phyloP scores from a whole-genome alignment of 2,888 invertebrate genomes.

The Fissipunctia ypsillon region DNA sequence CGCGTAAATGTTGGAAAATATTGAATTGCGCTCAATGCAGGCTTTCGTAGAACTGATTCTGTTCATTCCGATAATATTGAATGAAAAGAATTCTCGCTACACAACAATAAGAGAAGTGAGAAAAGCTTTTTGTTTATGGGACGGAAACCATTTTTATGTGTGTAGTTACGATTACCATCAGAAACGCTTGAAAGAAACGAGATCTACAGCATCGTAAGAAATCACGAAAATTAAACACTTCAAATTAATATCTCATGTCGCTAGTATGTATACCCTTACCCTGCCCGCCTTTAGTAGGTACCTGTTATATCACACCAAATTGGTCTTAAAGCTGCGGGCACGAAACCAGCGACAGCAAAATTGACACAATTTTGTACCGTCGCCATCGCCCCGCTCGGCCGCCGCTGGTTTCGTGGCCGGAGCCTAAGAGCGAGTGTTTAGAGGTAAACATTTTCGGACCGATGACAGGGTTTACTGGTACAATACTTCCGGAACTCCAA shows the following conservation, averaged over 20 bases:
- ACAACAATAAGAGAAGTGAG: too few relatives aligned
- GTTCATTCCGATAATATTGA: background rate
- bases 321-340: background rate
- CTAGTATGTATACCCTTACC: background rate
- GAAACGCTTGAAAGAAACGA: background rate
- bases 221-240: background rate
- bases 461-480: background rate
- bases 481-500: background rate
- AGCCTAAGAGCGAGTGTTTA: background rate
- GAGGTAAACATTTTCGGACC: background rate
- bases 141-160: too few relatives aligned
- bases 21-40: conserved; percentile 1
- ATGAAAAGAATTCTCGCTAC: background rate
- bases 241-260: too few relatives aligned
- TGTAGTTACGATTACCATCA: background rate
- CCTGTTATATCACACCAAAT: background rate
- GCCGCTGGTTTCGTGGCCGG: too few relatives aligned
- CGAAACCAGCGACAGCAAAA: too few relatives aligned
- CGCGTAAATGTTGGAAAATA: conserved; percentile 23
- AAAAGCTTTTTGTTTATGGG: background rate
- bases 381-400: too few relatives aligned
- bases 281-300: background rate
- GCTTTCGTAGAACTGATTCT: conserved; percentile 11
- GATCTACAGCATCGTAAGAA: background rate
- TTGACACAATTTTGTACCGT: too few relatives aligned